Evolutionary conservation across 2,888 invertebrate genomes (phyloP), one percentile per base, ranked within the genome.

Genomic region (Epinotia brunnichana): DNA sequence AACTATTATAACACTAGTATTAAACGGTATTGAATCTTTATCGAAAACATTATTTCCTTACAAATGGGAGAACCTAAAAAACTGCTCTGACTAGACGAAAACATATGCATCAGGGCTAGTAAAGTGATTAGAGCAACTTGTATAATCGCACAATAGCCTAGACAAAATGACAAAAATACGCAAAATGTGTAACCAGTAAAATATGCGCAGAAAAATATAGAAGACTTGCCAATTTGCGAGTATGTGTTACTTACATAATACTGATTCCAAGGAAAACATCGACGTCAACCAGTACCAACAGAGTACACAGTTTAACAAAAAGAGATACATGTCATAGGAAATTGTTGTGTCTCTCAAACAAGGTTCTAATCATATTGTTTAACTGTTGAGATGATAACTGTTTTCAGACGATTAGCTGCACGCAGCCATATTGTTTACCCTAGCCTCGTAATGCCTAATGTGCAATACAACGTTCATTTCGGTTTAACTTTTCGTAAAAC

Each of bases 171-270:
- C 51, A 21, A 51, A n/a, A 68, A 48, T 59, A 57, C 44, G 19
- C 29, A 11, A 7, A 19, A 44, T 0, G 41, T 13, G 41, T 3
- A 44, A 13, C 0, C 13, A 3, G 15, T 15, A 44, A 44, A 44
- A 44, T 44, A 41, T 44, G 44, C 29, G 10, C 13, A 63, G 9
- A 17, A 44, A 57, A 15, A 29, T 51, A 44, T 44, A 41, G 19
- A 19, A 19, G n/a, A 15, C 21, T 4, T 60, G 64, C 59, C 51
- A 70, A 70, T 70, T 70, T 41, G 17, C 70, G 35, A 21, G 15
- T 24, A 17, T 15, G 39, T 51, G 59, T 29, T 24, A 61, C 60
- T 44, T 62, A 29, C 19, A 51, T 66, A 54, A 51, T 29, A n/a
- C 62, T 9, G 15, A 11, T 4, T 24, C n/a, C 29, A n/a, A 29